phyloP scores from a whole-genome alignment of 2,888 invertebrate genomes.

The Drosophila pullipes region DNA sequence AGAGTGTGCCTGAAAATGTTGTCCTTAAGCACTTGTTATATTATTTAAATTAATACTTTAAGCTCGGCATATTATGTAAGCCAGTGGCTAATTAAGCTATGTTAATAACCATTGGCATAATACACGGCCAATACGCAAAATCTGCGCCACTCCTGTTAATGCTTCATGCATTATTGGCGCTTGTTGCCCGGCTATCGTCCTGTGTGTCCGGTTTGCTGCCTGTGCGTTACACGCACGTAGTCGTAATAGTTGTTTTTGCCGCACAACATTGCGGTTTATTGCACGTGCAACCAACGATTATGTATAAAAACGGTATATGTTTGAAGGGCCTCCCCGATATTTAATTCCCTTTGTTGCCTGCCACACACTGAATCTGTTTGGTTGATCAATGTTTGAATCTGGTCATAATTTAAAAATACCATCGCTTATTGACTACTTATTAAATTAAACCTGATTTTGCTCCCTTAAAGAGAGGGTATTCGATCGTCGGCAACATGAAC shows the following conservation, averaged over 20 bases:
- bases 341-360: conserved; percentile 47
- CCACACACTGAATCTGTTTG: not conserved
- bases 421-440: not conserved
- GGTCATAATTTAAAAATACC: not conserved
- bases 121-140: conserved; percentile 35
- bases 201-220: conserved; percentile 19
- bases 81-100: conserved; percentile 74
- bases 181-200: conserved; percentile 29
- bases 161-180: conserved; percentile 62
- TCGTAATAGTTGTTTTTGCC: conserved; percentile 46
- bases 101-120: conserved; percentile 61
- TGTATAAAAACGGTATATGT: conserved; percentile 57
- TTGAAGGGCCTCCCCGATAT: conserved; percentile 50
- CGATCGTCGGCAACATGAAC: too few species aligned
- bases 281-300: conserved; percentile 59
- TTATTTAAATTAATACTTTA: conserved; percentile 44
- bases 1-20: not conserved
- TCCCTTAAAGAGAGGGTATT: not conserved
- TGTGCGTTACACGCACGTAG: conserved; percentile 36
- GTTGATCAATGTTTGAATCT: not conserved
- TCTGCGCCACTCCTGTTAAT: conserved; percentile 62
- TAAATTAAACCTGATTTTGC: not conserved
- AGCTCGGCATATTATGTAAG: conserved; percentile 56
- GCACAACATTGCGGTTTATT: conserved; percentile 69
- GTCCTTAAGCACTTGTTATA: not conserved